Evolutionary conservation across 1,140 invertebrate genomes (phyloP), one percentile per base, ranked within the genome.

Genomic region (Oncopeltus fasciatus): DNA sequence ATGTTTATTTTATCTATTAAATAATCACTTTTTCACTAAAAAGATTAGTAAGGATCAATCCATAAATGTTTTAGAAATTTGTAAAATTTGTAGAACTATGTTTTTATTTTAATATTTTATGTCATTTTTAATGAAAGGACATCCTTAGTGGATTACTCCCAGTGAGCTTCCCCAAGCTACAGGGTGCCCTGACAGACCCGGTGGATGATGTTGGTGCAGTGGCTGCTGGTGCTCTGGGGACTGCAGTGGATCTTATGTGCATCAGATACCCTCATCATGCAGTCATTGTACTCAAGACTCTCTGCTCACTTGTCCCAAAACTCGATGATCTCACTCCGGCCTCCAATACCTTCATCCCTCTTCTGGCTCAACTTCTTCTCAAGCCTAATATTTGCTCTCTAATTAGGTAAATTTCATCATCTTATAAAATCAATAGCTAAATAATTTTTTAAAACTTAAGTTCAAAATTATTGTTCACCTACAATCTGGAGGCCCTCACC

Each of bases 131-230:
- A n/a, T n/a, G n/a, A n/a, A n/a, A 83, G 74, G 88, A 92, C 72
- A 72, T 92, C 65, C 74, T 87, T 27, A 76, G 80, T 43, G 73
- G 78, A 29, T 75, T 92, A 29, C 71, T 93, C 44, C 82, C 84
- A 0, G 71, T 74, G 53, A 80, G 86, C 0, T 86, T 91, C 71
- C 78, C 83, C 0, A 78, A 79, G 28, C 81, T 90, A 28, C 79
- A 88, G 65, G 74, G 68, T 69, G 87, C 84, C 46, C 76, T 97
- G 0, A 82, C 85, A 8, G 95, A 98, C 77, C 69, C 75, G 0
- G 90, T 92, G 1, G 95, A 97, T 73, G 95, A 97, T 76, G 94
- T 97, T 1, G 87, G 90, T 31, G 90, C 92, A 0, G 92, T 93
- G 14, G 92, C 94, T 14, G 93, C 93, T 0, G 83, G 90, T 9